A percentile compares a stretch with the other conserved stretches of the same genome.
Conservation (phyloP, 2,113 vertebrate species). For the Chaetodon auriga region DNA sequence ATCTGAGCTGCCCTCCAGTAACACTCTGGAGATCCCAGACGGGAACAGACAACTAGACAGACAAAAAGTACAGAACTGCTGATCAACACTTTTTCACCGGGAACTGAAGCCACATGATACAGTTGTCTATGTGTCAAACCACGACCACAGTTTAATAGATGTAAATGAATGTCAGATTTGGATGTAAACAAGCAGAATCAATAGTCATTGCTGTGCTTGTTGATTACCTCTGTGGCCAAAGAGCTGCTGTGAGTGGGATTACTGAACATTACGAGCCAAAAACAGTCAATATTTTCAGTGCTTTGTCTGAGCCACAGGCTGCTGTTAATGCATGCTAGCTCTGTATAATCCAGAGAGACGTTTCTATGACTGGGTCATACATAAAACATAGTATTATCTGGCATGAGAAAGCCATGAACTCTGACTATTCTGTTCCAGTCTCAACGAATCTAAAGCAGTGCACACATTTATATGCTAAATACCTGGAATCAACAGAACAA, state of each 20-base stretch:
- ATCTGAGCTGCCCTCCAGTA: slow-evolving; percentile 38
- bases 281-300: slow-evolving; percentile 56
- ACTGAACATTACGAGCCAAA: slow-evolving; percentile 53
- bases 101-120: slow-evolving; percentile 60
- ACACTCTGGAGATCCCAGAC: slow-evolving; percentile 32
- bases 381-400: slow-evolving; percentile 35
- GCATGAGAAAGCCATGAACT: slow-evolving; percentile 30
- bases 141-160: slow-evolving; percentile 48
- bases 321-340: slow-evolving; percentile 36
- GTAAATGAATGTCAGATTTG: slow-evolving; percentile 57
- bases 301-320: slow-evolving; percentile 48
- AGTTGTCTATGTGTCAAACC: slow-evolving; percentile 34
- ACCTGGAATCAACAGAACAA: neutral
- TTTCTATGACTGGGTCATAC: slow-evolving; percentile 45
- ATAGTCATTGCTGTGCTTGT: slow-evolving; percentile 41
- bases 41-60: slow-evolving; percentile 55
- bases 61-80: slow-evolving; percentile 57
- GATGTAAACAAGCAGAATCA: slow-evolving; percentile 62
- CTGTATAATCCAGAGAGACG: slow-evolving; percentile 47
- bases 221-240: slow-evolving; percentile 50
- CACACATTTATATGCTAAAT: slow-evolving; percentile 1
- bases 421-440: slow-evolving; percentile 13
- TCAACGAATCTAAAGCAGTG: slow-evolving; percentile 1
- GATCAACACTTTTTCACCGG: slow-evolving; percentile 49
- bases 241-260: slow-evolving; percentile 45